Conservation (phyloP, 2,797 vertebrate genomes). For the Myoxocephalus aenaeus region DNA sequence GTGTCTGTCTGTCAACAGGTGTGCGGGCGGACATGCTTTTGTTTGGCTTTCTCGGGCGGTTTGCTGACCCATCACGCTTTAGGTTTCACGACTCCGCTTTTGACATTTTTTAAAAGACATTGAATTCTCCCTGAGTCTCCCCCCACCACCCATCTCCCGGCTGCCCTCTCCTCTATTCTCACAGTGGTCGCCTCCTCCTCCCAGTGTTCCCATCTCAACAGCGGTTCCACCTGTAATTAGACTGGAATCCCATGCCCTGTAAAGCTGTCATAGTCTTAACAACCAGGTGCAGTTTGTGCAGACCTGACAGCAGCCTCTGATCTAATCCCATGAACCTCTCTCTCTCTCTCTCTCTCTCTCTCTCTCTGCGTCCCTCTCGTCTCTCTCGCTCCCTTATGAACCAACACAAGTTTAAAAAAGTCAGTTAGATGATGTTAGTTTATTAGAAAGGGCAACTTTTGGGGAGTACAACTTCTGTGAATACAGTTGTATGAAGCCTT, state of each 20-base stretch:
- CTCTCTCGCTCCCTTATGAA: conserved; percentile 19
- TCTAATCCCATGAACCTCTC: conserved; percentile 52
- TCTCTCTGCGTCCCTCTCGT: background rate
- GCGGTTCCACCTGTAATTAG: conserved; percentile 81
- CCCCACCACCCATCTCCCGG: background rate
- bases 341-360: conserved; percentile 7
- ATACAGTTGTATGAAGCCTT: background rate
- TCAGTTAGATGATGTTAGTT: background rate
- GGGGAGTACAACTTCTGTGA: background rate
- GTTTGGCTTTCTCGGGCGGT: background rate
- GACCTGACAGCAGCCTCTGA: conserved; percentile 61
- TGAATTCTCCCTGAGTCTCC: background rate
- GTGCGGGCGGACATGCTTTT: background rate
- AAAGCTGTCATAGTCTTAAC: conserved; percentile 79
- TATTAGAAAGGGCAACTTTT: background rate
- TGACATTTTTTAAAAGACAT: conserved; percentile 14
- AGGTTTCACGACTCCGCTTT: conserved; percentile 29
- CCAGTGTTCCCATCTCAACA: conserved; percentile 51
- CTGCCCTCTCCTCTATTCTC: conserved; percentile 41
- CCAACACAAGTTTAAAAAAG: background rate
- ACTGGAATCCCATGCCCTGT: conserved; percentile 77
- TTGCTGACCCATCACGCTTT: background rate
- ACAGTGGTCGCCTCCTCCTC: conserved; percentile 51
- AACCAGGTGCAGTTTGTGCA: conserved; percentile 75
- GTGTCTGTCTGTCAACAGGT: conserved; percentile 32